Conservation (phyloP, 1,140 invertebrate species). For the Epicauta chinensis region DNA sequence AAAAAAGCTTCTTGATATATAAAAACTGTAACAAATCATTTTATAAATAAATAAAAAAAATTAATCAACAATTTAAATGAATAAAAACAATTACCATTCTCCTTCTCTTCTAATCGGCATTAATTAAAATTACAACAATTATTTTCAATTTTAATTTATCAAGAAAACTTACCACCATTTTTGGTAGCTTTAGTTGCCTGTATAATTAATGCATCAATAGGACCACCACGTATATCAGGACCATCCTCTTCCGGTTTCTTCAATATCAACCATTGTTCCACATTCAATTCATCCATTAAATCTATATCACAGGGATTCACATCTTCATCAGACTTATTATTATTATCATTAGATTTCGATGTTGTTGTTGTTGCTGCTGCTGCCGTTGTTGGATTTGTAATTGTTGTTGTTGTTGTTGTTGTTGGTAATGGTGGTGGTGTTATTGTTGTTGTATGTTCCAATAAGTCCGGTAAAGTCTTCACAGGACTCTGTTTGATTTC, state of each 20-base stretch:
- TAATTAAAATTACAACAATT: constrained; percentile 11
- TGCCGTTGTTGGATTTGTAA: too few species aligned
- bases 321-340: constrained; percentile 8
- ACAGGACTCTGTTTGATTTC: constrained; percentile 24
- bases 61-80: neutral
- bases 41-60: neutral
- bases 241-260: constrained; percentile 76
- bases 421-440: too few species aligned
- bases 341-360: constrained; percentile 12
- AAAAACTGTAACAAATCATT: constrained; percentile 60
- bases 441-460: constrained; percentile 32
- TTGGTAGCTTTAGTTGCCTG: constrained; percentile 89
- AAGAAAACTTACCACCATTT: constrained; percentile 53
- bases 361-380: neutral
- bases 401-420: too few species aligned
- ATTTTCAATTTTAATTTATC: neutral
- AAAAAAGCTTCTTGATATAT: constrained; percentile 96
- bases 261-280: constrained; percentile 67
- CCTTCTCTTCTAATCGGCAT: constrained; percentile 25
- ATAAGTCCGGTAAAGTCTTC: constrained; percentile 35
- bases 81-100: constrained; percentile 21
- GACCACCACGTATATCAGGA: constrained; percentile 82
- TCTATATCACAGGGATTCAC: constrained; percentile 34
- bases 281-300: constrained; percentile 73
- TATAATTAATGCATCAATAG: constrained; percentile 86